A percentile compares a stretch with the other conserved stretches of the same genome.
Evolutionary conservation across 2,113 vertebrate genomes (phyloP).

Genomic region (Thymallus thymallus): DNA sequence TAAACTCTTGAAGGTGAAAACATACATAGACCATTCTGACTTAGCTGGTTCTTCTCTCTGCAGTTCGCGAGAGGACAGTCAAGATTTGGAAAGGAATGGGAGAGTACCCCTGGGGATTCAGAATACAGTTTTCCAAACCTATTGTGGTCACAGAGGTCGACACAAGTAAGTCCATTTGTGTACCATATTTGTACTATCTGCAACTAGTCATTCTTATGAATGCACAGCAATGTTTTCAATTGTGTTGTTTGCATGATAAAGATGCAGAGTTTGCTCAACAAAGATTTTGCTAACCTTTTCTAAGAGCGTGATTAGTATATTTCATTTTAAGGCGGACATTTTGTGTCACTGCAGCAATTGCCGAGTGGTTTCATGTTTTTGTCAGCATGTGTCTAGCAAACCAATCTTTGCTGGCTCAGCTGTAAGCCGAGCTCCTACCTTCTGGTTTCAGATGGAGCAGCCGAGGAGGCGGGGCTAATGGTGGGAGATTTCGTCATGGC

Average conservation of each 20-base stretch:
- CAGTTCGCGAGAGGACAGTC: slow-evolving; percentile 87
- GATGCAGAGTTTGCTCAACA: background rate
- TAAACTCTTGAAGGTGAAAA: no score
- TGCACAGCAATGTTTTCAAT: background rate
- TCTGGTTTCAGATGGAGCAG: slow-evolving; percentile 78
- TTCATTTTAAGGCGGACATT: no score
- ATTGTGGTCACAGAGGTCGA: slow-evolving; percentile 92
- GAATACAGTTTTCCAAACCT: slow-evolving; percentile 91
- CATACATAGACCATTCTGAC: background rate
- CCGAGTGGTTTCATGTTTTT: background rate
- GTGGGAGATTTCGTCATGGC: slow-evolving; percentile 84
- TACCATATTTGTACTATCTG: background rate
- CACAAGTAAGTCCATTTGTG: slow-evolving; percentile 80
- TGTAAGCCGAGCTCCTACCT: background rate
- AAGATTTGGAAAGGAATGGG: slow-evolving; percentile 83
- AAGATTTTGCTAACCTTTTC: no score
- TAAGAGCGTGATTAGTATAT: no score
- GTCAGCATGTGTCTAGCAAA: background rate
- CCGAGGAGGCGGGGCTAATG: slow-evolving; percentile 86
- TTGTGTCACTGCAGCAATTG: no score
- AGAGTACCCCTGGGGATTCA: slow-evolving; percentile 89
- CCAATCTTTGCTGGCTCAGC: background rate
- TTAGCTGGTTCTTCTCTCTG: slow-evolving; percentile 8
- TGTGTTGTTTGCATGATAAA: background rate
- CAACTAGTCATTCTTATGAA: no score